A percentile compares a stretch with the other conserved stretches of the same genome.
Conservation (phyloP, 2,888 invertebrate genomes). For the Caenorhabditis zanzibari region DNA sequence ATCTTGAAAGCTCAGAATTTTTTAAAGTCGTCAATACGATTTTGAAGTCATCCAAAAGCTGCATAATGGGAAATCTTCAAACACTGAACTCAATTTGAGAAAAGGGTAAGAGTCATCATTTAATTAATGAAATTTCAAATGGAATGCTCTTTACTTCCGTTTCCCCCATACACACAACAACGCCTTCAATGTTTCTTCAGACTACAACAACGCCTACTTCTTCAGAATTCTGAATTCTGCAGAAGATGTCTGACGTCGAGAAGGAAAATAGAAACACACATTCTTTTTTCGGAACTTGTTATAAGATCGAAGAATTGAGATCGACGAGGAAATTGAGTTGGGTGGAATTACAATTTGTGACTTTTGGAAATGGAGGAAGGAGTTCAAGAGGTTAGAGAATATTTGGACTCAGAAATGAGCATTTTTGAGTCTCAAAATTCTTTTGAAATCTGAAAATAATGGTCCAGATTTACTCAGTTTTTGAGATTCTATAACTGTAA, state of each 20-base stretch:
- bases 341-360: not conserved
- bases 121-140: slow-evolving; percentile 39
- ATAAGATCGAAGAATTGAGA: not conserved
- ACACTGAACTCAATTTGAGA: not conserved
- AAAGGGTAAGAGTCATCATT: not conserved
- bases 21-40: not conserved
- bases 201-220: not conserved
- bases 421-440: not conserved
- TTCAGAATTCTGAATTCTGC: not conserved
- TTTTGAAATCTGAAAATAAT: too few relatives aligned
- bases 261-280: not conserved
- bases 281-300: not conserved
- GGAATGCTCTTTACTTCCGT: slow-evolving; percentile 53
- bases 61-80: not conserved
- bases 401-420: not conserved
- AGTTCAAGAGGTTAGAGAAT: slow-evolving; percentile 15
- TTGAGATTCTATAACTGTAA: too few relatives aligned
- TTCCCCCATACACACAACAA: not conserved
- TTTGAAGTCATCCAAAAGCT: not conserved
- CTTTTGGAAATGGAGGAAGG: not conserved
- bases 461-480: too few relatives aligned
- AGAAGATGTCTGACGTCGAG: not conserved
- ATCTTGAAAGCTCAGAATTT: too few relatives aligned
- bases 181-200: not conserved
- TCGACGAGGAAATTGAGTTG: not conserved